phyloP scores from a whole-genome alignment of 2,888 invertebrate species.

The Coelopa pilipes region DNA sequence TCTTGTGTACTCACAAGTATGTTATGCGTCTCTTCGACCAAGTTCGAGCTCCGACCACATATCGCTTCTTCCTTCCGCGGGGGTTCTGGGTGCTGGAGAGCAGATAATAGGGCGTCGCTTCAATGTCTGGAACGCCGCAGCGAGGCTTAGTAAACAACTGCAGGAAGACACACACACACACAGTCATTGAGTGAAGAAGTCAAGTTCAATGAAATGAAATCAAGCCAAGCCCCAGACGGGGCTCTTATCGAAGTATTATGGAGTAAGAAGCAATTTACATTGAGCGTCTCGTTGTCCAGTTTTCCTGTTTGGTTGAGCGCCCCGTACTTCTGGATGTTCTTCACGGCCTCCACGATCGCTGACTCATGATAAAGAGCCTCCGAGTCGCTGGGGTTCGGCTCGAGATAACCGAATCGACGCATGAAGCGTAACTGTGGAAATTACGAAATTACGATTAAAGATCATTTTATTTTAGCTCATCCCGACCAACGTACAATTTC shows the following conservation, averaged over 20 bases:
- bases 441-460: neutral
- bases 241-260: neutral
- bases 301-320: constrained; percentile 76
- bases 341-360: constrained; percentile 74
- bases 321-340: constrained; percentile 77
- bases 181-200: constrained; percentile 30
- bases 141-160: constrained; percentile 72
- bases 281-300: constrained; percentile 73
- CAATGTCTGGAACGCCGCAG: constrained; percentile 79
- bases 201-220: constrained; percentile 42
- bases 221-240: neutral
- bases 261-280: constrained; percentile 63
- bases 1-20: constrained; percentile 72
- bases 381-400: constrained; percentile 68
- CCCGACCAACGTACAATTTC: constrained; percentile 48
- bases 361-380: constrained; percentile 74
- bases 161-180: constrained; percentile 22
- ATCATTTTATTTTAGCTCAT: neutral
- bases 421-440: constrained; percentile 73
- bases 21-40: constrained; percentile 77
- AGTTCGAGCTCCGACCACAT: constrained; percentile 71
- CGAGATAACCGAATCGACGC: constrained; percentile 77
- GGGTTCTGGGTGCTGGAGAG: constrained; percentile 25
- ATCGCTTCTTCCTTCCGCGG: constrained; percentile 69
- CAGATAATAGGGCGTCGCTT: constrained; percentile 51